phyloP scores from a whole-genome alignment of 2,797 vertebrate species.

The Tragopan temminckii region DNA sequence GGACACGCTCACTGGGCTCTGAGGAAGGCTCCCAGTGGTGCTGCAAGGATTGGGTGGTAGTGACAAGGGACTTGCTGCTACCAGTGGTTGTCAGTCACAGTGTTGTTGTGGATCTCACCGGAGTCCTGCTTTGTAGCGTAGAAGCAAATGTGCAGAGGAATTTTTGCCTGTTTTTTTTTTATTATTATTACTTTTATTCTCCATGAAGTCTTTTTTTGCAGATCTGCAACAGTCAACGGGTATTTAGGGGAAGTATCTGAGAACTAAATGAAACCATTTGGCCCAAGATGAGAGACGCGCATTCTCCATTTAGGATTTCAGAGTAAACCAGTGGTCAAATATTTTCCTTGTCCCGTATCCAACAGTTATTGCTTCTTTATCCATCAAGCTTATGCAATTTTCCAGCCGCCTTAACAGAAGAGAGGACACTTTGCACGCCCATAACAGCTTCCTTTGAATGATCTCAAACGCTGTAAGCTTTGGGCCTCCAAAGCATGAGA shows the following conservation, averaged over 20 bases:
- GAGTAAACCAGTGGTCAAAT: conserved; percentile 54
- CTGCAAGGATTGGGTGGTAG: neutral
- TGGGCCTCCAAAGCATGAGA: conserved; percentile 3
- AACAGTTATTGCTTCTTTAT: conserved; percentile 57
- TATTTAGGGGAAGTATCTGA: conserved; percentile 14
- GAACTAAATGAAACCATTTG: neutral
- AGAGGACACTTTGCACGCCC: neutral
- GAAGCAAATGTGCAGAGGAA: neutral
- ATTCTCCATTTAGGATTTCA: conserved; percentile 35
- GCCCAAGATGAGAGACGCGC: neutral
- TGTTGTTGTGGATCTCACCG: rapidly evolving
- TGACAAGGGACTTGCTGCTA: neutral
- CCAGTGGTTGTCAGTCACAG: neutral
- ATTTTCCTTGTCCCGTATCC: conserved; percentile 45
- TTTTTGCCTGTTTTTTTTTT: neutral
- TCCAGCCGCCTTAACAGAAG: conserved; percentile 30
- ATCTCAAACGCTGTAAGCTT: conserved; percentile 36
- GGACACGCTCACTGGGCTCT: rapidly evolving
- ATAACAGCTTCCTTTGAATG: neutral
- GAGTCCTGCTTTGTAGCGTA: neutral
- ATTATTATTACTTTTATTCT: neutral
- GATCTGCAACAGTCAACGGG: neutral
- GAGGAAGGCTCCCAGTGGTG: neutral
- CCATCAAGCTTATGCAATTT: conserved; percentile 49
- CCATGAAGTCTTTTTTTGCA: neutral